These are phyloP conservation scores for Eulemur macaco DNA, from an alignment of 2,113 vertebrate species.

Conservation along the genomic window DNA sequence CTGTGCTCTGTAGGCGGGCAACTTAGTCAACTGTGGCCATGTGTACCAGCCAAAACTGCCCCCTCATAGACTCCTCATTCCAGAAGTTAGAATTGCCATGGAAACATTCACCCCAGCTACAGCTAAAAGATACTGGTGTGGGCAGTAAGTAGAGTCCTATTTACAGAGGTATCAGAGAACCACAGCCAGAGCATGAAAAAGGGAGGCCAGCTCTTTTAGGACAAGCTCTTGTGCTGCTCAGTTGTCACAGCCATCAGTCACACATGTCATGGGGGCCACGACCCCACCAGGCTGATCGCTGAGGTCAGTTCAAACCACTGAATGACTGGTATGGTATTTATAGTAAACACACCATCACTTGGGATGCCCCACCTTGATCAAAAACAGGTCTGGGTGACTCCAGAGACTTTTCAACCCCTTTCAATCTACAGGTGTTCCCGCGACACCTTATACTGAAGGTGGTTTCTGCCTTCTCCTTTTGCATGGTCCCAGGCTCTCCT, in stretches of 20 bases:
- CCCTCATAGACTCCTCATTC: background rate
- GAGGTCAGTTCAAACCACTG: background rate
- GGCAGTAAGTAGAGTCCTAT: background rate
- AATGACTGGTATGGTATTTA: background rate
- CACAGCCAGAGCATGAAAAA: background rate
- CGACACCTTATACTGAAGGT: background rate
- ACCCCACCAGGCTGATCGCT: background rate
- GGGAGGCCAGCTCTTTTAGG: background rate
- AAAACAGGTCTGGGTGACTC: background rate
- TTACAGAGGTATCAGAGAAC: background rate
- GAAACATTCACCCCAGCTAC: slow-evolving; percentile 43
- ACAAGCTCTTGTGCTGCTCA: background rate
- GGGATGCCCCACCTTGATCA: background rate
- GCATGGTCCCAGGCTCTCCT: background rate
- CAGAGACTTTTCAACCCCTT: background rate
- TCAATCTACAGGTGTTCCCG: background rate
- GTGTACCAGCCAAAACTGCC: background rate
- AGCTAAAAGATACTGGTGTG: slow-evolving; percentile 15
- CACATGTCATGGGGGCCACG: background rate
- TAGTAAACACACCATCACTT: background rate
- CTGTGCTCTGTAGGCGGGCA: background rate
- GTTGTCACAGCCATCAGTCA: background rate
- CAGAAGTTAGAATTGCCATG: slow-evolving; percentile 47
- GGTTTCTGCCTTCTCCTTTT: background rate
- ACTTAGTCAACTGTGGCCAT: background rate